Conservation (phyloP, 2,113 vertebrate species). For the Panurus biarmicus region DNA sequence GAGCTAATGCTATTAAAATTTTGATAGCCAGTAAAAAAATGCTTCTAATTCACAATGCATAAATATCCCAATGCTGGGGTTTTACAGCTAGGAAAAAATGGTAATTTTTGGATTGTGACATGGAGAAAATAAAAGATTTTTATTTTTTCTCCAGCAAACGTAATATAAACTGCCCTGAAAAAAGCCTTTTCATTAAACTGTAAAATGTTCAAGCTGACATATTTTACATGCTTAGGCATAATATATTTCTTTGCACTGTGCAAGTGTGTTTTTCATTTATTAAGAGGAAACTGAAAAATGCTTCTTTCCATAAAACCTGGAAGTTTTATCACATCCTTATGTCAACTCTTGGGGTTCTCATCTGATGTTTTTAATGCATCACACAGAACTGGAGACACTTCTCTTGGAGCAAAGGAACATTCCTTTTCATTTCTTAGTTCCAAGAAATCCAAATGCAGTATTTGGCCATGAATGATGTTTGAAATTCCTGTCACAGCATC, state of each 20-base stretch:
- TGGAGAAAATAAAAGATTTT: background rate
- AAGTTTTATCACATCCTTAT: constrained; percentile 16
- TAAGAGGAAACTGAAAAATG: constrained; percentile 9
- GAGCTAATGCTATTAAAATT: background rate
- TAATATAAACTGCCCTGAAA: background rate
- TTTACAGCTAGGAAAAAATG: background rate
- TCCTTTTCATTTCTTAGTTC: background rate
- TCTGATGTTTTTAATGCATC: background rate
- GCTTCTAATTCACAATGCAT: background rate
- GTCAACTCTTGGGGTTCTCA: constrained; percentile 17
- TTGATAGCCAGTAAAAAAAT: background rate
- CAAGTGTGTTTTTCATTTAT: constrained; percentile 5
- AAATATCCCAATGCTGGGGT: background rate
- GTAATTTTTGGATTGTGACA: background rate
- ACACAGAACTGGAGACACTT: background rate
- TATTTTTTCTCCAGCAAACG: background rate
- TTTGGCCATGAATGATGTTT: background rate
- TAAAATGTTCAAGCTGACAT: background rate
- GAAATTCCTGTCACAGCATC: background rate
- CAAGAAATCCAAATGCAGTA: background rate
- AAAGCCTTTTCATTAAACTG: background rate
- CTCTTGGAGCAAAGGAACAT: background rate
- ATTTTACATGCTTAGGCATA: background rate
- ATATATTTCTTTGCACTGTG: background rate
- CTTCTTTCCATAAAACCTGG: background rate